A percentile compares a stretch with the other conserved stretches of the same genome.
These are phyloP conservation scores for Cotesia chilonis DNA, from an alignment of 1,140 invertebrate species.

Conservation along the genomic window DNA sequence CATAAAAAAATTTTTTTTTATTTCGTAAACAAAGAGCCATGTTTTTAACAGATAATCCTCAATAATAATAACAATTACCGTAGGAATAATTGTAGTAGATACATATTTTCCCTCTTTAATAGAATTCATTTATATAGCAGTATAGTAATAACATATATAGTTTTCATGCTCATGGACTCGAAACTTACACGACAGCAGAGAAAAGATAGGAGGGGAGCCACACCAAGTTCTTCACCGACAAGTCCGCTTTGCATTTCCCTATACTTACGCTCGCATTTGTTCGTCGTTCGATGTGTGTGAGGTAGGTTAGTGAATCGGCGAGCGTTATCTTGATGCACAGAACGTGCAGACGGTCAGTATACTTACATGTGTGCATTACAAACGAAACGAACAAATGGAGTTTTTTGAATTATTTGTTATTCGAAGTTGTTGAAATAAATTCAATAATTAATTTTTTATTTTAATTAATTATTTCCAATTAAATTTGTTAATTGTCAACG, in stretches of 20 bases:
- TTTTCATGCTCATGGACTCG: slow-evolving; percentile 22
- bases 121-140: not conserved
- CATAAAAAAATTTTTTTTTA: too few relatives aligned
- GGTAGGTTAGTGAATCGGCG: slow-evolving; percentile 59
- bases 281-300: slow-evolving; percentile 46
- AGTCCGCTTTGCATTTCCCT: slow-evolving; percentile 49
- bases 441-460: too few relatives aligned
- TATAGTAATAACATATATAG: slow-evolving; percentile 11
- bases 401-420: not conserved
- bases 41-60: too few relatives aligned
- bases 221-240: slow-evolving; percentile 11
- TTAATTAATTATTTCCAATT: too few relatives aligned
- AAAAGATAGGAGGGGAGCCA: slow-evolving; percentile 13
- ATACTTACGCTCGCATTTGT: slow-evolving; percentile 39
- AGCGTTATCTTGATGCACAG: slow-evolving; percentile 56
- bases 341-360: slow-evolving; percentile 53
- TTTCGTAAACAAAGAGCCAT: too few relatives aligned
- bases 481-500: too few relatives aligned
- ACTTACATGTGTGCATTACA: slow-evolving; percentile 53
- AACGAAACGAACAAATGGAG: slow-evolving; percentile 41
- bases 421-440: too few relatives aligned
- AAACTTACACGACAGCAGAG: slow-evolving; percentile 15
- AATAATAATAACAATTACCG: too few relatives aligned
- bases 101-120: not conserved
- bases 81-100: too few relatives aligned